Base-by-base conservation (phyloP, 2,113 vertebrate species). In the Protobothrops flavoviridis region DNA sequence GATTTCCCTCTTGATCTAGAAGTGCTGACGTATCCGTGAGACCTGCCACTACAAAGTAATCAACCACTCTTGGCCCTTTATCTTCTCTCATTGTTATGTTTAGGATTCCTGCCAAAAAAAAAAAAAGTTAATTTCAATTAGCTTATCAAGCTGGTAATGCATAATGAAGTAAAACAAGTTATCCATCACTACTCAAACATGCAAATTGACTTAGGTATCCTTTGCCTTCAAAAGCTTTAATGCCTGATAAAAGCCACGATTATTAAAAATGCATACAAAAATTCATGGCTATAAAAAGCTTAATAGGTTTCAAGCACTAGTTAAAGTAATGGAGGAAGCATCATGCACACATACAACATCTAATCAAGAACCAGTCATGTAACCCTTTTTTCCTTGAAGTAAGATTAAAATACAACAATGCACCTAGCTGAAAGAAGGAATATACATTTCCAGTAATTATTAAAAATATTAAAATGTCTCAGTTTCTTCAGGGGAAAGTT, bases 31-130 rank as follows among this genome's bases (percentile, higher is more conserved):
- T 98, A 92, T 99, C 99, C 0, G 99, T 99, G 94, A 99, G 98
- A 74, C 99, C 99, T 33, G 99, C 99, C 94, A 99, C 99, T 90
- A 99, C 99, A 87, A 99, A 99, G 97, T 99, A 99, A 98, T 99
- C 99, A 15, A 98, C 98, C 96, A 99, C 99, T 8, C 99, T 98
- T 94, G 99, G 99, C 95, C 99, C 98, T 98, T 99, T 99, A 97
- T 99, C 99, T 98, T 99, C 99, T 94, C 98, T 98, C 99, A 99
- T 99, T 98, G 97, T 97, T 98, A 97, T 95, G 92, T 64, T 23
- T 95, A 33, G 90, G 61, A 43, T 95, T 95, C 97, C 98, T 98
- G 93, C 69, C 87, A 89, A 92, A 94, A 10, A 69, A 92, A 94
- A 10, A 69, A 95, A 10, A 92, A 5, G 33, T 55, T 50, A 17